These are phyloP conservation scores for Oncorhynchus mykiss DNA, from an alignment of 2,113 vertebrate species.

Conservation along the genomic window DNA sequence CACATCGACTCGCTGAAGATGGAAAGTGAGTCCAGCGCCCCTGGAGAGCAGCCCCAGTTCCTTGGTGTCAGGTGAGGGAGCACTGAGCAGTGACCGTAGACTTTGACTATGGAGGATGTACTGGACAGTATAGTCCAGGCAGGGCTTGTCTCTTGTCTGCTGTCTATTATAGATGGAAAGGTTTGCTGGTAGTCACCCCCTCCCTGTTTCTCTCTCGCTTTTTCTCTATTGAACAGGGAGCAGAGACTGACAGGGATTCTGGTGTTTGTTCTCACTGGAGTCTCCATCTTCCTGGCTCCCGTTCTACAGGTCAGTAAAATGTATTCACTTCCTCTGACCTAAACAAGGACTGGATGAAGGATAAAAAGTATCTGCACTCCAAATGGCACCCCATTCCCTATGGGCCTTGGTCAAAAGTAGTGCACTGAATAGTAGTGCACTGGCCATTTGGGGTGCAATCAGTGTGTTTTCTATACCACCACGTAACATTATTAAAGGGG, in stretches of 20 bases:
- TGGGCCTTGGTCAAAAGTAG: not conserved
- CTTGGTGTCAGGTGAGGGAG: conserved; percentile 86
- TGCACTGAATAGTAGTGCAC: not conserved
- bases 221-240: conserved; percentile 71
- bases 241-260: conserved; percentile 89
- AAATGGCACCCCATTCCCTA: not conserved
- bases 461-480: not conserved
- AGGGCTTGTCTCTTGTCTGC: not conserved
- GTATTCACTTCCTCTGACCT: not conserved
- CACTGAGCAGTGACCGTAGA: not conserved
- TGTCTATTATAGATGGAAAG: not conserved
- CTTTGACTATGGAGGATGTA: not conserved
- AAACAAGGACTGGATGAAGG: not conserved
- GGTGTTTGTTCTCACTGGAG: conserved; percentile 91
- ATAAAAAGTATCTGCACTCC: not conserved
- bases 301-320: conserved; percentile 83
- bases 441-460: not conserved
- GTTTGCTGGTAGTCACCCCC: not conserved
- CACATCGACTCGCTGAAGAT: conserved; percentile 98
- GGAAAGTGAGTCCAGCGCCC: conserved; percentile 95
- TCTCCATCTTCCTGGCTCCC: conserved; percentile 94
- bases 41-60: conserved; percentile 94
- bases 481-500: not conserved
- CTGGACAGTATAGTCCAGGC: not conserved
- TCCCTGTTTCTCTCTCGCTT: not conserved